A percentile compares a stretch with the other conserved stretches of the same genome.
phyloP scores from a whole-genome alignment of 1,140 invertebrate genomes.

The Metaphire vulgaris region DNA sequence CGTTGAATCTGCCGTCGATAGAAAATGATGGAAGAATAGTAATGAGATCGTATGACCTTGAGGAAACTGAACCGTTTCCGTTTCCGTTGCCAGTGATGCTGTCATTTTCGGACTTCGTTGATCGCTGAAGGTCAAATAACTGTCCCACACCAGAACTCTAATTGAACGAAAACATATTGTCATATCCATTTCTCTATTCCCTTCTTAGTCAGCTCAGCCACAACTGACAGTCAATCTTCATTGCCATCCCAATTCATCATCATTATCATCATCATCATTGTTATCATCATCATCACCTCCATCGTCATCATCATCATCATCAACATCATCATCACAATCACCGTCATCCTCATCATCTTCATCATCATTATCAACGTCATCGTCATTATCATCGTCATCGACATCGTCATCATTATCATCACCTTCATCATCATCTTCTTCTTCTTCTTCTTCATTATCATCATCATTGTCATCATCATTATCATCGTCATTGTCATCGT shows the following conservation, averaged over 20 bases:
- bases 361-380: conserved; percentile 26
- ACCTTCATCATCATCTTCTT: conserved; percentile 23
- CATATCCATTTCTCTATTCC: no score
- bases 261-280: conserved; percentile 28
- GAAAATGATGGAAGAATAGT: no score
- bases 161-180: no score
- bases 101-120: not conserved
- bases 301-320: conserved; percentile 28
- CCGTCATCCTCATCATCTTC: conserved; percentile 23
- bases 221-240: no score
- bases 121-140: not conserved
- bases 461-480: conserved; percentile 28
- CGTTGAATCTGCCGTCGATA: no score
- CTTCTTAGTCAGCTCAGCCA: no score
- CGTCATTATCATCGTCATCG: conserved; percentile 1
- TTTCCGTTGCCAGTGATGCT: not conserved
- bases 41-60: not conserved
- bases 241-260: conserved; percentile 11
- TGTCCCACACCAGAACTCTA: not conserved
- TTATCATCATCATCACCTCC: conserved; percentile 30
- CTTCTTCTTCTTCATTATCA: conserved; percentile 22
- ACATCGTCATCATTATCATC: conserved; percentile 32
- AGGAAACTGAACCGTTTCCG: not conserved
- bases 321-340: not conserved
- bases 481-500: conserved; percentile 30